Evolutionary conservation across 35 echinoderm and acorn worm genomes (phyloP), one percentile per base, ranked within the genome.

Genomic region (Apostichopus parvimensis): DNA sequence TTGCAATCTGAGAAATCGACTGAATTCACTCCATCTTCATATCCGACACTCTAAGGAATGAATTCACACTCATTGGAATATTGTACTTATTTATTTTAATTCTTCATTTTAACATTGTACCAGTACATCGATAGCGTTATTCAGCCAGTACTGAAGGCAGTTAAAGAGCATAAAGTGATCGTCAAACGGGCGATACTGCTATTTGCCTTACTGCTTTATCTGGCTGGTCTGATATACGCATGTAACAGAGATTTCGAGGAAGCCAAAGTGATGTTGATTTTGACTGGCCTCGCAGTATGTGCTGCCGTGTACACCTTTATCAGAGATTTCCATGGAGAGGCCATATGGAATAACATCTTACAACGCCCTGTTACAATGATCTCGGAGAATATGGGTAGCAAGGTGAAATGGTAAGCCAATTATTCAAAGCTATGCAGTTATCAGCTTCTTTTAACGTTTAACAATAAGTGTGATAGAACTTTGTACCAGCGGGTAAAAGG

Each of bases 241-340:
- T 91, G 87, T 54, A 54, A 60, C 65, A 83, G 66, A 57, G 78
- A 91, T 77, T 26, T 90, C 5, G n/a, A 96, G 77, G 95, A 93
- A 13, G 97, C 97, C 5, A 82, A 76, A 20, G 81, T 91, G 4
- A 68, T 99, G 10, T 56, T 96, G 8, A 79, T 94, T 9, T 88
- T 96, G 59, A 94, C 97, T 0, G 45, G 8, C 62, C 78, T 79
- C 5, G 71, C 91, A 12, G 77, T 79, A 7, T 5, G 94, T 4
- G 57, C 65, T 6, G 78, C 90, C 1, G 65, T 91, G 18, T 94
- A 95, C 59, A 11, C 20, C 15, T 15, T 92, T 4, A 79, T 96
- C 14, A 57, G 91, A 8, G 91, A 96, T 54, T 25, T 54, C 8
- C 88, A 65, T 11, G 94, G 93, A 9, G 90, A 94, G n/a, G 12